Percentiles rank a stretch among this genome's conserved stretches.
These are phyloP conservation scores for Monoplex corrugatus DNA, from an alignment of 2,888 invertebrate species.

Conservation along the genomic window DNA sequence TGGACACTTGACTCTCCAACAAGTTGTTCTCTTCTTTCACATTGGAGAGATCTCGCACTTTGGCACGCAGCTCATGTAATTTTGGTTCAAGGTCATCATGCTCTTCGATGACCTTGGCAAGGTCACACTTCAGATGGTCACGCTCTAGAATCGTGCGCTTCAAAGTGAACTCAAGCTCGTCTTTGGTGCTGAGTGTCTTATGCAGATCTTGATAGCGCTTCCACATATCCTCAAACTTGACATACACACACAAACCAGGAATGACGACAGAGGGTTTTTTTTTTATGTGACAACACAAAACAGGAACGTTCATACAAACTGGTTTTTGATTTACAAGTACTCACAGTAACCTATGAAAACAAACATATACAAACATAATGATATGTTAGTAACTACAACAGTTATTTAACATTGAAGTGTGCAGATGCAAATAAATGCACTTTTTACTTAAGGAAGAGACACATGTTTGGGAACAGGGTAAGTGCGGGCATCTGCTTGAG, in stretches of 20 bases:
- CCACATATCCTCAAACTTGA: conserved; percentile 40
- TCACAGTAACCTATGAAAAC: background rate
- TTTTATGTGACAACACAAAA: too few species aligned
- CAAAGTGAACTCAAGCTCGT: conserved; percentile 62
- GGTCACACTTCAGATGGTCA: conserved; percentile 55
- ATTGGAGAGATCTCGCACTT: conserved; percentile 56
- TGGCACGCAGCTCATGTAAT: conserved; percentile 59
- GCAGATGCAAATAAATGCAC: too few species aligned
- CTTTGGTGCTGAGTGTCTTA: conserved; percentile 59
- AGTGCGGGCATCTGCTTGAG: too few species aligned
- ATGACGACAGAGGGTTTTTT: background rate
- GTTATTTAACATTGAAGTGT: too few species aligned
- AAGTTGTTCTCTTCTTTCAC: conserved; percentile 63
- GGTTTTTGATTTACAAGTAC: too few species aligned
- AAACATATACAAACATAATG: background rate
- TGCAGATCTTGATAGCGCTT: conserved; percentile 55
- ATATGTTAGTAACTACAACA: too few species aligned
- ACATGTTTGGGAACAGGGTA: too few species aligned
- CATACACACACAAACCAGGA: background rate
- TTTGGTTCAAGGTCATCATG: conserved; percentile 60
- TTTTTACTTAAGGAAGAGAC: too few species aligned
- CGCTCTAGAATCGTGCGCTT: conserved; percentile 53
- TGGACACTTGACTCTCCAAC: conserved; percentile 65
- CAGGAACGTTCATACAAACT: too few species aligned
- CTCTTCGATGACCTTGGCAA: conserved; percentile 58